Conservation (phyloP, 2,888 invertebrate species). For the Agrenia bidenticulata region DNA sequence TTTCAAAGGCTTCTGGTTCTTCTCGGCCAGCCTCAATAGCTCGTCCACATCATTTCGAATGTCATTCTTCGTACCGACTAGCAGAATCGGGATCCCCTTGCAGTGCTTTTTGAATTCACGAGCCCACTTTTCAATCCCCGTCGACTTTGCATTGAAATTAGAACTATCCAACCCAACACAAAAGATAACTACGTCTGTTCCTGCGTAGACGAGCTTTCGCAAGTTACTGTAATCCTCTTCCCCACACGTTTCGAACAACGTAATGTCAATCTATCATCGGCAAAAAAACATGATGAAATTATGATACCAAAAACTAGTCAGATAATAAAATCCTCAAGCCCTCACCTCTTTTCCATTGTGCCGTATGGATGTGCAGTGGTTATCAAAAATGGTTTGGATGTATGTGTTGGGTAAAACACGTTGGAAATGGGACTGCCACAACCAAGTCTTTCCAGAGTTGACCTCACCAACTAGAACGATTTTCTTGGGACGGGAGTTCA, state of each 20-base stretch:
- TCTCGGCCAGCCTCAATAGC: neutral
- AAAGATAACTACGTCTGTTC: slow-evolving; percentile 20
- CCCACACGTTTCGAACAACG: slow-evolving; percentile 23
- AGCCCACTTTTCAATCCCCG: slow-evolving; percentile 21
- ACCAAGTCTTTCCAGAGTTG: slow-evolving; percentile 18
- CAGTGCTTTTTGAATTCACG: slow-evolving; percentile 23
- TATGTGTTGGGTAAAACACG: slow-evolving; percentile 9
- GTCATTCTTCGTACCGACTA: slow-evolving; percentile 25
- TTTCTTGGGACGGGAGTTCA: slow-evolving; percentile 10
- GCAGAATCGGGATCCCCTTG: slow-evolving; percentile 15
- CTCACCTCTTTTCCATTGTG: slow-evolving; percentile 25
- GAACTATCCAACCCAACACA: slow-evolving; percentile 15
- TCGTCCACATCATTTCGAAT: slow-evolving; percentile 9
- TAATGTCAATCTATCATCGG: slow-evolving; percentile 18
- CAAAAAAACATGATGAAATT: no score
- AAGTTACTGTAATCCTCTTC: slow-evolving; percentile 20
- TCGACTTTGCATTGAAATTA: neutral
- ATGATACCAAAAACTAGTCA: no score
- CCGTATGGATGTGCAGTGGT: neutral
- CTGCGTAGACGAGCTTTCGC: slow-evolving; percentile 15
- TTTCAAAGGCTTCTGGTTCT: slow-evolving; percentile 15
- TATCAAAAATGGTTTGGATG: slow-evolving; percentile 27
- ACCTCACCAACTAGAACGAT: slow-evolving; percentile 22
- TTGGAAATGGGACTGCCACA: slow-evolving; percentile 24
- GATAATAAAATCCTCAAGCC: no score